Evolutionary conservation across 2,113 vertebrate species (phyloP), one percentile per base, ranked within the genome.

Genomic region (Apteryx owenii): DNA sequence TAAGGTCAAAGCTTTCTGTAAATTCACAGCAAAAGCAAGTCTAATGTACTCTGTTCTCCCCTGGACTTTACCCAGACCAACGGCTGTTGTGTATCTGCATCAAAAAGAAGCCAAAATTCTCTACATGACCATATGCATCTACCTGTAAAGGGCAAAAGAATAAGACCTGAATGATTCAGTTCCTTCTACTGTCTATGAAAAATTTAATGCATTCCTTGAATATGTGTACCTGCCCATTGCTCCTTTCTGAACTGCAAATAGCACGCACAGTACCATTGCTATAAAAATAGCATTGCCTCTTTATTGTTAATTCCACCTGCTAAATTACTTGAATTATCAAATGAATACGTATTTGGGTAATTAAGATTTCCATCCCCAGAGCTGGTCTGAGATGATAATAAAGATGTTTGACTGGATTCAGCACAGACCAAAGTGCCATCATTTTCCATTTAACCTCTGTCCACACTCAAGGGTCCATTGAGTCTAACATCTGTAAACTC

Each of bases 1-100:
- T 89, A 68, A 91, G 87, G 85, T 62, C 88, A 93, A 91, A 77
- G 71, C 72, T 94, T 95, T 73, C 83, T 66, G 16, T 38, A 46
- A 40, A 83, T 51, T 85, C 81, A 92, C 73, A 95, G 81, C 73
- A 78, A 81, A 85, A 91, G 56, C 65, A 89, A 87, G 68, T 85
- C 62, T 83, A 72, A 29, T 2, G n/a, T 46, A 7, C 73, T 71
- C 73, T 92, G 36, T 69, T 92, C 69, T 80, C 80, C 38, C n/a
- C 73, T 84, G 50, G 81, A 83, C 60, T 54, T 70, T 31, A 10
- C 31, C 26, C 48, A 73, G 40, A 8, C 33, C 58, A 85, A 93
- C 94, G 50, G 53, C 66, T 62, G 9, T 21, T 77, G 58, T n/a
- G 14, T 29, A 50, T 15, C 36, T 8, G 1, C 10, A 28, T 58